Conservation (phyloP, 2,888 invertebrate species). For the Drosophila maculinotata region DNA sequence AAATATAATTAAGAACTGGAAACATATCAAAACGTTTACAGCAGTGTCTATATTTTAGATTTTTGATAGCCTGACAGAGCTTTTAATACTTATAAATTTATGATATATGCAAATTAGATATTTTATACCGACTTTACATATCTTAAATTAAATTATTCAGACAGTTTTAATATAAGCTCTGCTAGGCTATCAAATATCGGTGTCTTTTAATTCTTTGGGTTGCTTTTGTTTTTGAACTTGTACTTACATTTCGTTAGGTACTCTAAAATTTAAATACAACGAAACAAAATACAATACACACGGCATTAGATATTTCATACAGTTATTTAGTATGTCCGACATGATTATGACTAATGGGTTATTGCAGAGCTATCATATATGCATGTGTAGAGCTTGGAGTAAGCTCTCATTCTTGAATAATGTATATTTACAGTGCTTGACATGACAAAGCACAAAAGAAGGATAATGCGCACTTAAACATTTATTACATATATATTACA, state of each 20-base stretch:
- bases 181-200: conserved; percentile 2
- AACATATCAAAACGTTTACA: conserved; percentile 15
- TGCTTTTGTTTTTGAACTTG: conserved; percentile 31
- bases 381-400: not conserved
- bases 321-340: conserved; percentile 17
- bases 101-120: not conserved
- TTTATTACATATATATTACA: conserved; percentile 5
- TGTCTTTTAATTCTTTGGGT: conserved; percentile 13
- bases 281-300: conserved; percentile 73
- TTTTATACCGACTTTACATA: too few relatives aligned
- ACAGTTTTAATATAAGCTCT: not conserved
- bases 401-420: not conserved
- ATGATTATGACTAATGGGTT: not conserved
- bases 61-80: not conserved
- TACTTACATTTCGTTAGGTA: conserved; percentile 75
- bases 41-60: not conserved
- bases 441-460: conserved; percentile 42
- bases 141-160: too few relatives aligned
- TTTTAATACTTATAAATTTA: not conserved
- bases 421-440: conserved; percentile 58
- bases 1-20: conserved; percentile 6
- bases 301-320: conserved; percentile 57
- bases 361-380: conserved; percentile 1
- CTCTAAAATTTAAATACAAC: conserved; percentile 71
- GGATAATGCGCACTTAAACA: conserved; percentile 50